A percentile compares a stretch with the other conserved stretches of the same genome.
phyloP scores from a whole-genome alignment of 2,797 vertebrate species.

The Syngnathus acus region DNA sequence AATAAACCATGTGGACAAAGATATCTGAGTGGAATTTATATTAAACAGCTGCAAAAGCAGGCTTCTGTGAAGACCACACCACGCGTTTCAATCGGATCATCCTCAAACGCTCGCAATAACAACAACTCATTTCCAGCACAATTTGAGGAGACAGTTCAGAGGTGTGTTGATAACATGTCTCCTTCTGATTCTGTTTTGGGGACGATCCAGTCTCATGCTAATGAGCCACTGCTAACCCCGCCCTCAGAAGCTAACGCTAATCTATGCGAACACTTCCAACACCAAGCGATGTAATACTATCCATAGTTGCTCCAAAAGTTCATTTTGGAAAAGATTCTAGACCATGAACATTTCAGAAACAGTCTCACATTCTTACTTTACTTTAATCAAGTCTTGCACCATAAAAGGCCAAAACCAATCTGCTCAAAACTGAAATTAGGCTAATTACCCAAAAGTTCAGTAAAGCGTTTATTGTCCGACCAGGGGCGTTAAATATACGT shows the following conservation, averaged over 20 bases:
- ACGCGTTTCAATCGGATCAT: constrained; percentile 1
- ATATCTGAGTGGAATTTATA: constrained; percentile 94
- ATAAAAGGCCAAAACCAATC: too few species aligned
- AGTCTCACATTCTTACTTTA: too few species aligned
- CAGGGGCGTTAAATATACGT: not conserved
- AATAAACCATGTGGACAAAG: constrained; percentile 92
- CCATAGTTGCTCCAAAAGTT: not conserved
- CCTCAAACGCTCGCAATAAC: not conserved
- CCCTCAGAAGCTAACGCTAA: too few species aligned
- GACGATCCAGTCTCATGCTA: not conserved
- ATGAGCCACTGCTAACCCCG: not conserved
- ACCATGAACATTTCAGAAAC: not conserved
- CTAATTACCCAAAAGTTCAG: too few species aligned
- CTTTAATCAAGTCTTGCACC: too few species aligned
- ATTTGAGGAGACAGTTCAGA: not conserved
- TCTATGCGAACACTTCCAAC: too few species aligned
- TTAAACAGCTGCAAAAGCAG: constrained; percentile 97
- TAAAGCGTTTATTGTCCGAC: not conserved
- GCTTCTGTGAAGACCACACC: constrained; percentile 83
- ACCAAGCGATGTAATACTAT: too few species aligned
- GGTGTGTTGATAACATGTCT: not conserved
- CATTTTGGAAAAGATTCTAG: not conserved
- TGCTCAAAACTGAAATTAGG: too few species aligned
- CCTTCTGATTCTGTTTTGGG: not conserved
- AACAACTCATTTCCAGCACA: not conserved